Base-by-base conservation (phyloP, 2,113 vertebrate genomes). In the Sebastes fasciatus region DNA sequence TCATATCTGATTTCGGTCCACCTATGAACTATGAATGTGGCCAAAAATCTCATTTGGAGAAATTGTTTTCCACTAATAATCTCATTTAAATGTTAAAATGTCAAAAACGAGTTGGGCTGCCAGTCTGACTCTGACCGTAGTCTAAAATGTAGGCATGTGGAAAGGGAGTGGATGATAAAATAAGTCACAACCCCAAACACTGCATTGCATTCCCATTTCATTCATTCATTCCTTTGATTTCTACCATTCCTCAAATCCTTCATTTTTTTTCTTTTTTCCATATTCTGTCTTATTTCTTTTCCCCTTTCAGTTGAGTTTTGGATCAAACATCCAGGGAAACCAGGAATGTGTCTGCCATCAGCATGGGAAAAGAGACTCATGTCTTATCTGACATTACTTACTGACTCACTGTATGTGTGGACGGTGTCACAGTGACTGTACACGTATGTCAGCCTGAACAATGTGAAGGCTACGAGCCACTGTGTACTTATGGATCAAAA, bases 291-390 rank as follows among this genome's bases (percentile, higher is more conserved):
- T 93, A 93, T 95, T 96, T 92, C 77, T 89, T 93, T 95, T 92
- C 82, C 88, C 71, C 40, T 97, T 97, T 96, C 96, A 98, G 97
- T 98, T 98, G 96, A 98, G 91, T 86, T 94, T 94, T 94, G 95
- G 94, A 95, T 95, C 96, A 96, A 82, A 87, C 95, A 93, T 94
- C 92, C 94, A 96, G 94, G 95, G 93, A 96, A 93, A 94, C 96
- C 96, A 91, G 83, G 96, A 97, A 96, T 96, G 96, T 92, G 95
- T 96, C 95, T 94, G 91, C 94, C 96, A 93, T 97, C 97, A 94
- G 95, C 95, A 95, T 94, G 96, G 97, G 96, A 94, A 96, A 96
- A 95, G 94, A 94, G 92, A 23, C 64, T 84, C 14, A 40, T 61
- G 70, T 76, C 80, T 72, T 93, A 79, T 88, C 55, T 54, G 94